Base-by-base conservation (phyloP, 2,888 invertebrate genomes). In the Chrysina gloriosa region DNA sequence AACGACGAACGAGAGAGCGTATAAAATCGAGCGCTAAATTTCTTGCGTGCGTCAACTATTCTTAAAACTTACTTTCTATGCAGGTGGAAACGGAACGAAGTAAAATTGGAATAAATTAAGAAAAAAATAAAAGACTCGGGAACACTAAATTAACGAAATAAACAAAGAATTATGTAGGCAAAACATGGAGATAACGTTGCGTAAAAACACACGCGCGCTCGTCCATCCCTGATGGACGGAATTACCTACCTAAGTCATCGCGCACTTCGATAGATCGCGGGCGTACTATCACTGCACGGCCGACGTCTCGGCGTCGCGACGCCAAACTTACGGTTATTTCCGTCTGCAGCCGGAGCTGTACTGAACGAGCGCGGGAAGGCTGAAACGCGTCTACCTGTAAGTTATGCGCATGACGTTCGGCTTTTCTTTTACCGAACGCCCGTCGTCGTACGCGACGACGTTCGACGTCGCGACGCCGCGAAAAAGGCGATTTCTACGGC, bases 261-360 rank as follows among this genome's bases (percentile, higher is more conserved):
- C 70, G 71, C 69, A 70, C 71, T 63, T 47, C 14, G 27, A 27
- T 42, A 34, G 16, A 66, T 58, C 36, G 58, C 42, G 58, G 29
- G 58, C 42, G 42, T 61, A 27, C 16, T 25, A 36, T 9, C 19
- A 34, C 36, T 36, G 36, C 23, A 56, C 56, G 34, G 66, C 34
- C 69, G 65, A 16, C 66, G 74, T 71, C 76, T 76, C 76, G 77
- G 76, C 80, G 79, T 78, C 78, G 72, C 76, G 77, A 75, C 76
- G 79, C 76, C 77, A 74, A 72, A 74, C 74, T 78, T 77, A 78
- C 79, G 39, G 79, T 76, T 80, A 80, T 80, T 80, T 80, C 78
- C 78, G 80, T 78, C 78, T 77, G 77, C 75, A 75, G 80, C 78
- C 79, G 79, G 76, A 77, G 78, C 80, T 80, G 76, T 78, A 82